These are phyloP conservation scores for Nipponacmea schrenckii DNA, from an alignment of 2,888 invertebrate species.

Conservation along the genomic window DNA sequence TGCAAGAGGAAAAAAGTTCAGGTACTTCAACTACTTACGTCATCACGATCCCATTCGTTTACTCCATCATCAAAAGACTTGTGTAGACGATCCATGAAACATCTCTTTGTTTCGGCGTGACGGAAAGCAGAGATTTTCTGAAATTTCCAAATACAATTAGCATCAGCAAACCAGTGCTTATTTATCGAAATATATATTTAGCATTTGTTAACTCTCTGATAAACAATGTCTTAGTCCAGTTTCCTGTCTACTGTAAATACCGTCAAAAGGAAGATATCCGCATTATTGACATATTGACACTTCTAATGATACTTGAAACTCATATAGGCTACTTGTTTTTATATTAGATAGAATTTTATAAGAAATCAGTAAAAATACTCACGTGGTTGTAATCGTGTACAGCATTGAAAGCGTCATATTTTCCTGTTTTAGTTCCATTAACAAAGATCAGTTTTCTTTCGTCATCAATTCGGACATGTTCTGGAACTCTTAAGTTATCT, in stretches of 20 bases:
- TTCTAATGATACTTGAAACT: no score
- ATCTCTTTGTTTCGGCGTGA: neutral
- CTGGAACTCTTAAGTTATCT: neutral
- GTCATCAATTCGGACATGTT: neutral
- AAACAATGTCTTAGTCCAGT: no score
- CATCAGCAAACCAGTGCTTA: no score
- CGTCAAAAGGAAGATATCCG: no score
- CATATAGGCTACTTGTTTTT: no score
- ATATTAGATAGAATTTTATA: no score
- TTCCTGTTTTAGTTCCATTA: neutral
- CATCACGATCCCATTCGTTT: neutral
- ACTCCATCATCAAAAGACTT: neutral
- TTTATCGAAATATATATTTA: no score
- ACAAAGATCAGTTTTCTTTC: neutral
- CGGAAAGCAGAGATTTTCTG: slow-evolving; percentile 2
- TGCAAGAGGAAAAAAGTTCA: no score
- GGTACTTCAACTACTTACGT: neutral
- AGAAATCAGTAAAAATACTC: no score
- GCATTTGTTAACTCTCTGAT: no score
- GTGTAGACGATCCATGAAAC: neutral
- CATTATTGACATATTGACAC: no score
- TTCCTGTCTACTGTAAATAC: no score
- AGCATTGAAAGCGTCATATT: neutral
- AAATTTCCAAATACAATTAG: neutral
- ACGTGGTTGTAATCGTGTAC: neutral